Percentiles rank a stretch among this genome's conserved stretches.
These are phyloP conservation scores for Limnothrissa miodon DNA, from an alignment of 2,113 vertebrate species.

Conservation along the genomic window DNA sequence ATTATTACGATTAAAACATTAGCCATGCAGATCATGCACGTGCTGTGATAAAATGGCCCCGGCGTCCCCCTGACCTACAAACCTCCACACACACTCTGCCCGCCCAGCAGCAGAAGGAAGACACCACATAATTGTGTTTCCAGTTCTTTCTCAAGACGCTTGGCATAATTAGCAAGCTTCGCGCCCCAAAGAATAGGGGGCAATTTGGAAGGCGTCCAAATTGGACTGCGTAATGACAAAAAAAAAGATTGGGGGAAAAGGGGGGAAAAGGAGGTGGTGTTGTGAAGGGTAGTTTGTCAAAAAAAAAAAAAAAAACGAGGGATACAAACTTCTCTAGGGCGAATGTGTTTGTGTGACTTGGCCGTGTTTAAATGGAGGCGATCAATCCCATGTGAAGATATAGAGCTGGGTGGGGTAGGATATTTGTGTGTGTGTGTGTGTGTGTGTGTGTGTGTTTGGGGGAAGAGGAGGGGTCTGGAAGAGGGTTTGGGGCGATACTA, in stretches of 20 bases:
- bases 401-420: conserved; percentile 42
- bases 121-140: conserved; percentile 67
- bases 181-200: conserved; percentile 72
- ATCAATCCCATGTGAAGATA: conserved; percentile 67
- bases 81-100: conserved; percentile 16
- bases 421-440: conserved; percentile 25
- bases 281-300: conserved; percentile 73
- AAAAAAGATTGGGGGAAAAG: conserved; percentile 53
- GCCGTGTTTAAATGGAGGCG: conserved; percentile 71
- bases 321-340: conserved; percentile 73
- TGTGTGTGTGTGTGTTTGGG: conserved; percentile 21
- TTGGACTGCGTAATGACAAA: conserved; percentile 76
- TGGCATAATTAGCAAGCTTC: conserved; percentile 74
- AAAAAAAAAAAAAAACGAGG: conserved; percentile 45
- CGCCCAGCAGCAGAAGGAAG: conserved; percentile 62
- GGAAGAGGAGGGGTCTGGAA: neutral
- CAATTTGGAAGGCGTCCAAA: conserved; percentile 82
- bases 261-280: conserved; percentile 24
- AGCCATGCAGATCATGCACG: conserved; percentile 44
- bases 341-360: conserved; percentile 64
- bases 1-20: conserved; percentile 55
- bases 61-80: conserved; percentile 52
- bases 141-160: conserved; percentile 70
- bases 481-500: conserved; percentile 57
- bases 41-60: conserved; percentile 32